These are phyloP conservation scores for Formicarius rufipectus DNA, from an alignment of 2,113 vertebrate genomes.

Conservation along the genomic window DNA sequence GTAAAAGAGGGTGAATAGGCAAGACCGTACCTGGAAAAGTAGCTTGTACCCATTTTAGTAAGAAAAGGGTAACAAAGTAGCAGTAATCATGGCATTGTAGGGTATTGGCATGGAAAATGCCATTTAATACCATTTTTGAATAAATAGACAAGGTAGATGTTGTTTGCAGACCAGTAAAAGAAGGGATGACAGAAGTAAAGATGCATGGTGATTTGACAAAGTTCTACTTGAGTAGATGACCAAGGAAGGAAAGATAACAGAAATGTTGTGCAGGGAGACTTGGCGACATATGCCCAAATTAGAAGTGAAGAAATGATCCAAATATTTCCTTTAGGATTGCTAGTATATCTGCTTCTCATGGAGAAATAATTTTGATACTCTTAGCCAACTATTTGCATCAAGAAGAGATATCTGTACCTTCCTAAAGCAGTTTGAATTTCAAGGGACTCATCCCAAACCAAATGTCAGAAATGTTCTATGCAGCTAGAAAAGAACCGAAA, in stretches of 20 bases:
- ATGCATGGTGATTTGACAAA: not conserved
- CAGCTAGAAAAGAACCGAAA: not conserved
- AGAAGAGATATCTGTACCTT: not conserved
- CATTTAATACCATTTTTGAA: not conserved
- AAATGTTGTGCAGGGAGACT: not conserved
- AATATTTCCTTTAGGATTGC: not conserved
- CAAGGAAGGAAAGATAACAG: not conserved
- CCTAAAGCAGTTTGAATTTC: conserved; percentile 31
- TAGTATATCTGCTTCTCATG: not conserved
- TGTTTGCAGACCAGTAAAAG: not conserved
- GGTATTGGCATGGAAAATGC: not conserved
- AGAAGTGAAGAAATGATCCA: not conserved
- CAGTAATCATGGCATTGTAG: not conserved
- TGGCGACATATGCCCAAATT: not conserved
- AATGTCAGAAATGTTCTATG: conserved; percentile 13
- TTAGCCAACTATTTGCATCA: conserved; percentile 10
- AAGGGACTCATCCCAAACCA: not conserved
- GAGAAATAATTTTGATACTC: conserved; percentile 10
- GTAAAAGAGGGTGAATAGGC: not conserved
- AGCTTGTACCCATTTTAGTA: not conserved
- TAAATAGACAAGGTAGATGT: not conserved
- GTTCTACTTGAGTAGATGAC: not conserved
- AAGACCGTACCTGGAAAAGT: not conserved
- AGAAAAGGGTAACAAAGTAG: not conserved
- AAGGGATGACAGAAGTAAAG: not conserved